These are phyloP conservation scores for Rattus norvegicus DNA, from an alignment of 2,113 vertebrate species.

Conservation along the genomic window DNA sequence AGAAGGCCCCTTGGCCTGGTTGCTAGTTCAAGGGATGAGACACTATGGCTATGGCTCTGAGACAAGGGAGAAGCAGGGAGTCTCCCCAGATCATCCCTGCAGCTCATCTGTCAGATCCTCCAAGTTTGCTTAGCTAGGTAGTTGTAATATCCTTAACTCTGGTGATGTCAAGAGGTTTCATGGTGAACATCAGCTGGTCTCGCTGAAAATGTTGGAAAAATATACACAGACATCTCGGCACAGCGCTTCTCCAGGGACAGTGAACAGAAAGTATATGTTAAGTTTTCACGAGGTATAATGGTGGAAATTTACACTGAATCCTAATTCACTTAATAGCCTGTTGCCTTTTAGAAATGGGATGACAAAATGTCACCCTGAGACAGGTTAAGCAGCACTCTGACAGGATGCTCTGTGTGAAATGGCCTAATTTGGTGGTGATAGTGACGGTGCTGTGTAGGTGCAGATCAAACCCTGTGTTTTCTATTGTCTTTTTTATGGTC, in stretches of 20 bases:
- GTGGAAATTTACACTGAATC: conserved; percentile 53
- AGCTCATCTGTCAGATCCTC: conserved; percentile 62
- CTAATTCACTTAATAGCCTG: conserved; percentile 74
- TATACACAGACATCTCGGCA: background rate
- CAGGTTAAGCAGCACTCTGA: conserved; percentile 21
- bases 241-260: background rate
- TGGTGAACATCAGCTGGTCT: conserved; percentile 44
- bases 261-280: conserved; percentile 58
- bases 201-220: conserved; percentile 57
- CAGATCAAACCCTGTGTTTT: conserved; percentile 66
- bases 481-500: conserved; percentile 77
- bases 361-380: conserved; percentile 52
- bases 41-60: accelerated
- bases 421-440: conserved; percentile 54
- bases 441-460: background rate
- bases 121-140: conserved; percentile 63
- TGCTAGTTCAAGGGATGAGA: background rate
- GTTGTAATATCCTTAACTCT: conserved; percentile 68
- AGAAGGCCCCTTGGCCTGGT: accelerated
- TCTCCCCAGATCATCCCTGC: background rate
- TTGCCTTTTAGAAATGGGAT: conserved; percentile 56
- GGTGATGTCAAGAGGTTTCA: conserved; percentile 33
- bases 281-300: background rate
- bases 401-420: background rate
- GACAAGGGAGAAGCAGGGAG: background rate